These are phyloP conservation scores for Tarsius wallacei DNA, from an alignment of 2,797 vertebrate species.

Conservation along the genomic window DNA sequence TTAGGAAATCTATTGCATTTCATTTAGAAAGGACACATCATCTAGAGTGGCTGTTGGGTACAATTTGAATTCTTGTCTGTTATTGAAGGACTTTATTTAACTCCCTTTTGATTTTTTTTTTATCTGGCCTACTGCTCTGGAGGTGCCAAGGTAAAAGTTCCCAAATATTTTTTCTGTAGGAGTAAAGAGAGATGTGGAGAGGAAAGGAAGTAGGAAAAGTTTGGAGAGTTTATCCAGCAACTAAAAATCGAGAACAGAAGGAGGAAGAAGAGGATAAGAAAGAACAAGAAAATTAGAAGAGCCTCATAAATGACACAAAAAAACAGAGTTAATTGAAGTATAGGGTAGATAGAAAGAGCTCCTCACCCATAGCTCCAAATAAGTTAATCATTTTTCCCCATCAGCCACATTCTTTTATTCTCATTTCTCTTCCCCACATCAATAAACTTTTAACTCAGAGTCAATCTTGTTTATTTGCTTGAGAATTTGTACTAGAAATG, in stretches of 20 bases:
- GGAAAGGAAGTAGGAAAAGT: neutral
- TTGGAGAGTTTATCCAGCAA: neutral
- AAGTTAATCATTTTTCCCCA: neutral
- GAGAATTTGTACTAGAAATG: neutral
- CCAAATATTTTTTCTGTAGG: neutral
- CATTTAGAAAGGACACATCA: slow-evolving; percentile 15
- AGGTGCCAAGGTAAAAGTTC: neutral
- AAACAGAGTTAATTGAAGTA: neutral
- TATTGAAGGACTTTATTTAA: neutral
- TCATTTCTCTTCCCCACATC: neutral
- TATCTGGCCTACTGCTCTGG: neutral
- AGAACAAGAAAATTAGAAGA: neutral
- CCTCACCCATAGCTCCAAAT: neutral
- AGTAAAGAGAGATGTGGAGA: neutral
- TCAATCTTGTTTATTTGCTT: neutral
- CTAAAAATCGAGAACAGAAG: neutral
- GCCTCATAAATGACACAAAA: neutral
- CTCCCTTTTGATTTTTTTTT: neutral
- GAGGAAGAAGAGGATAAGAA: neutral
- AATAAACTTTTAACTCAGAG: neutral
- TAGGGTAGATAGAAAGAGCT: neutral
- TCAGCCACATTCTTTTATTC: neutral
- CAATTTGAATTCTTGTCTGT: neutral
- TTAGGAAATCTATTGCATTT: neutral
- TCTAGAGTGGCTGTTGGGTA: neutral